Evolutionary conservation across 1,140 invertebrate species (phyloP).

Genomic region (Ceratosolen fusciceps): DNA sequence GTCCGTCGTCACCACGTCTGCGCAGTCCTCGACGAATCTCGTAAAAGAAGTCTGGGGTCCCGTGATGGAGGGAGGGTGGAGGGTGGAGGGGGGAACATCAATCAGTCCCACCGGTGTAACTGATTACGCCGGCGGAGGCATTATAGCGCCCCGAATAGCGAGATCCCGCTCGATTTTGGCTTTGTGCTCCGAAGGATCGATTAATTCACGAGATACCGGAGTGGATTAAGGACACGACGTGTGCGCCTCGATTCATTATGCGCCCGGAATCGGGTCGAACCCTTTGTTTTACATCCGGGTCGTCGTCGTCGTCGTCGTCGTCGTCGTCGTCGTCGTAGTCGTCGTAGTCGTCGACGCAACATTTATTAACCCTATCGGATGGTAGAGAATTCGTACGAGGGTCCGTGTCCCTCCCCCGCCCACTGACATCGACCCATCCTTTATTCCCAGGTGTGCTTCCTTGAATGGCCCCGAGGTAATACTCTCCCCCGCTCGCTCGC

Average conservation of each 20-base stretch:
- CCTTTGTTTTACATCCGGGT: slow-evolving; percentile 14
- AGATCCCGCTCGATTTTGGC: slow-evolving; percentile 23
- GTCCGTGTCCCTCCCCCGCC: neutral
- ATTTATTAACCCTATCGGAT: neutral
- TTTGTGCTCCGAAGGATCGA: slow-evolving; percentile 6
- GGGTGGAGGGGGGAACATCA: slow-evolving; percentile 14
- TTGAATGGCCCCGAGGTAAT: no score
- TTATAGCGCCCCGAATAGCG: slow-evolving; percentile 1
- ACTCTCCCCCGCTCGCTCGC: no score
- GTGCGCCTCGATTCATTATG: neutral
- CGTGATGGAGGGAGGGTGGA: neutral
- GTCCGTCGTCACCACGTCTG: neutral
- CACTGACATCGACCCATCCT: no score
- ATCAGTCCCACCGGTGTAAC: slow-evolving; percentile 28
- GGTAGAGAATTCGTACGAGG: neutral
- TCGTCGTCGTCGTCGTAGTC: neutral
- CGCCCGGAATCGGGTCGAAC: neutral
- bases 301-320: neutral
- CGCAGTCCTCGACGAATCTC: neutral
- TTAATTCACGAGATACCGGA: slow-evolving; percentile 30
- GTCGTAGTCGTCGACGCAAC: neutral
- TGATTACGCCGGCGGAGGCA: slow-evolving; percentile 6
- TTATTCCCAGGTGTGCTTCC: no score
- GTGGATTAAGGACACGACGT: slow-evolving; percentile 12
- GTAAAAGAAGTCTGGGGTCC: neutral